These are phyloP conservation scores for Gobius niger DNA, from an alignment of 2,113 vertebrate genomes.

Conservation along the genomic window DNA sequence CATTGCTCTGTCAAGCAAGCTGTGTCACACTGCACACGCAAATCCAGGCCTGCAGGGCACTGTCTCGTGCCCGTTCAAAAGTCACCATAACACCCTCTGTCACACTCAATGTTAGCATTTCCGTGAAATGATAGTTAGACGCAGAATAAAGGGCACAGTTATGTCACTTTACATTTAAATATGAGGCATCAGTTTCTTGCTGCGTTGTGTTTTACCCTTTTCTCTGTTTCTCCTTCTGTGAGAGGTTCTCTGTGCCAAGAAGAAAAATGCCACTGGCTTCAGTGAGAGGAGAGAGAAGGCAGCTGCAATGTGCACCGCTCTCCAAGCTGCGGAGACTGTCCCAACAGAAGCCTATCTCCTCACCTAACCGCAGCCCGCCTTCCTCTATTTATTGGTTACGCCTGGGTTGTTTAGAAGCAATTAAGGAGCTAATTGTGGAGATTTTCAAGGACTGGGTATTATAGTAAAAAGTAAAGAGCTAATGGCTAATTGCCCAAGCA, in stretches of 20 bases:
- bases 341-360: constrained; percentile 45
- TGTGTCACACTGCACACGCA: constrained; percentile 57
- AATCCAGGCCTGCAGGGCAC: constrained; percentile 50
- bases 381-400: constrained; percentile 72
- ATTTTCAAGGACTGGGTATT: constrained; percentile 73
- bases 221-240: constrained; percentile 17
- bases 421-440: constrained; percentile 79
- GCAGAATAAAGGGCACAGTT: constrained; percentile 62
- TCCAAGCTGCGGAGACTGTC: constrained; percentile 43
- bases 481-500: constrained; percentile 78
- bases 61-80: constrained; percentile 56
- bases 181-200: constrained; percentile 54
- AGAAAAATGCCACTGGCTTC: constrained; percentile 50
- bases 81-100: constrained; percentile 71
- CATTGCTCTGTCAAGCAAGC: constrained; percentile 61
- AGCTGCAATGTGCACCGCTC: constrained; percentile 24
- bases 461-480: constrained; percentile 75
- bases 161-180: constrained; percentile 70
- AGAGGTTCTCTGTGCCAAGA: constrained; percentile 35
- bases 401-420: constrained; percentile 78
- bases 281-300: constrained; percentile 33
- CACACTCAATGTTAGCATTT: constrained; percentile 69
- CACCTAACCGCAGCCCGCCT: constrained; percentile 53
- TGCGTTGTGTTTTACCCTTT: constrained; percentile 38
- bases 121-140: constrained; percentile 66